Evolutionary conservation across 2,797 vertebrate genomes (phyloP).

Genomic region (Phalanger gymnotis): DNA sequence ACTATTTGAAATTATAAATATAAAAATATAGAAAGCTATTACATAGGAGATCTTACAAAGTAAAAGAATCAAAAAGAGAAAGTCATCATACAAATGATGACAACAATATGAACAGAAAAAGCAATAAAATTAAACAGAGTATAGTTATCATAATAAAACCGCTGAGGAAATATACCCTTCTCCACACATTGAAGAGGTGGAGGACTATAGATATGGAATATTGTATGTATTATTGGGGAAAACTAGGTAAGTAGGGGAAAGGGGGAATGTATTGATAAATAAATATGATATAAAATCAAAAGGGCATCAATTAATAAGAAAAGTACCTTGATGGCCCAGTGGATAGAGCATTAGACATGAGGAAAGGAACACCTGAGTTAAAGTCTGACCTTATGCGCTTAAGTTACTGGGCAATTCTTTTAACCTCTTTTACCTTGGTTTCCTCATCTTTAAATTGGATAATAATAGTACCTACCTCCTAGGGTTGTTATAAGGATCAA

Average conservation of each 20-base stretch:
- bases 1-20: neutral
- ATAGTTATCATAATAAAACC: neutral
- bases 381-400: neutral
- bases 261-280: neutral
- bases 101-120: neutral
- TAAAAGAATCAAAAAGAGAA: neutral
- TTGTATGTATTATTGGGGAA: neutral
- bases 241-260: neutral
- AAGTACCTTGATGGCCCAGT: neutral
- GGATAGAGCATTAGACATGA: neutral
- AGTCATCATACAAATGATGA: neutral
- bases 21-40: neutral
- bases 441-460: neutral
- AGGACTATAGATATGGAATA: neutral
- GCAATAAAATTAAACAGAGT: neutral
- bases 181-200: neutral
- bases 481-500: neutral
- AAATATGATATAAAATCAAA: neutral
- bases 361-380: neutral
- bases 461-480: neutral
- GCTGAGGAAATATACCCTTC: neutral
- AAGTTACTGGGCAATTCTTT: neutral
- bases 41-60: neutral
- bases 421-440: neutral
- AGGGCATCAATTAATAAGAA: neutral